Conservation (phyloP, 2,797 vertebrate genomes). For the Poecile montanus region DNA sequence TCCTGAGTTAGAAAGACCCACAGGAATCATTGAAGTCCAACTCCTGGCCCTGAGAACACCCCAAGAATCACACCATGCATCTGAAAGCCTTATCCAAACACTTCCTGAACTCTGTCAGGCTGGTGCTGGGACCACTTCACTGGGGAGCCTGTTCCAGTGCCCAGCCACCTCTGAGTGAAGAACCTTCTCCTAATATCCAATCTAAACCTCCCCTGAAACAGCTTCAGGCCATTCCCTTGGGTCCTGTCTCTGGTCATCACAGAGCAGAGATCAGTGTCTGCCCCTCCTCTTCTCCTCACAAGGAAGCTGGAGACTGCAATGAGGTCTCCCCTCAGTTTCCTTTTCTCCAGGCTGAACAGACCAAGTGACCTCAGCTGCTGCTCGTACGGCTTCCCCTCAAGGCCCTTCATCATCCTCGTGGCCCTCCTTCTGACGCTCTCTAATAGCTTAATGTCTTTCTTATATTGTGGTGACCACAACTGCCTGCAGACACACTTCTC, state of each 20-base stretch:
- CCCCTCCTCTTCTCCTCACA: rapidly evolving
- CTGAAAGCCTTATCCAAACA: neutral
- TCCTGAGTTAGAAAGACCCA: neutral
- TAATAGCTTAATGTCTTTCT: neutral
- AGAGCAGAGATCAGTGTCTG: neutral
- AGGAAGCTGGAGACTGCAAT: neutral
- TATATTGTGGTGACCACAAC: neutral
- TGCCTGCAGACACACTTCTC: neutral
- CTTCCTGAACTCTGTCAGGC: neutral
- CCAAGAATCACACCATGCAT: neutral
- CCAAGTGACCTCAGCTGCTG: neutral
- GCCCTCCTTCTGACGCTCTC: neutral
- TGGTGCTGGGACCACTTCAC: too few relatives aligned
- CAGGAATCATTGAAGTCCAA: neutral
- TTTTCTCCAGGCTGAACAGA: neutral
- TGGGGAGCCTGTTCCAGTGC: neutral
- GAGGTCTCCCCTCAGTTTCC: neutral
- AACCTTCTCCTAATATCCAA: neutral
- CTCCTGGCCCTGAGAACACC: neutral
- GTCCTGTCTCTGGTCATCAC: rapidly evolving
- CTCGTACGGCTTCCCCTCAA: neutral
- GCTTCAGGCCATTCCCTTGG: neutral
- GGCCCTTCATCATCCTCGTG: rapidly evolving
- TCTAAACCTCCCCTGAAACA: neutral
- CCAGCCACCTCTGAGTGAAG: neutral